Percentiles rank a stretch among this genome's conserved stretches.
Conservation (phyloP, 2,797 vertebrate genomes). For the Rhinichthys osculus region DNA sequence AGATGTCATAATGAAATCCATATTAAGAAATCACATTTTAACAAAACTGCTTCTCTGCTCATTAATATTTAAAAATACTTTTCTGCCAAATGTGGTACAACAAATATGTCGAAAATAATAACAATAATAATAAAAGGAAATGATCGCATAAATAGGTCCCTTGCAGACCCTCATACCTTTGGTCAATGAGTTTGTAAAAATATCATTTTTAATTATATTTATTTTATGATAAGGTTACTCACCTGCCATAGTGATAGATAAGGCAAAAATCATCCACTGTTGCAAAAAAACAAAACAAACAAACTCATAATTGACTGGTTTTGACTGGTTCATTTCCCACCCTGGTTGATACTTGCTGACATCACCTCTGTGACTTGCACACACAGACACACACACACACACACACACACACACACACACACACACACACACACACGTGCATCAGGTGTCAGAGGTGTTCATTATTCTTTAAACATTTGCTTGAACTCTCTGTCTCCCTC, state of each 20-base stretch:
- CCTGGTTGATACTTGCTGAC: not conserved
- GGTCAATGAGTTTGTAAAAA: not conserved
- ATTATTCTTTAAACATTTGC: constrained; percentile 29
- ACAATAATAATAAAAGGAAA: not conserved
- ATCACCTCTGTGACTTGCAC: not conserved
- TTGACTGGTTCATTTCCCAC: not conserved
- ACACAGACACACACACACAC: not conserved
- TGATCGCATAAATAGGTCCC: not conserved
- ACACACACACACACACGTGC: not conserved
- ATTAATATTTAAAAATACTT: not conserved
- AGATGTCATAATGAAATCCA: too few species aligned
- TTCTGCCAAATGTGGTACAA: not conserved
- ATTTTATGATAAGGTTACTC: not conserved
- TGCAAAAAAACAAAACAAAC: too few species aligned
- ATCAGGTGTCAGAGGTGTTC: constrained; percentile 28
- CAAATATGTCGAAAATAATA: not conserved
- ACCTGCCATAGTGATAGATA: too few species aligned
- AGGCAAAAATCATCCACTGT: not conserved
- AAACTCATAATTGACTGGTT: not conserved
- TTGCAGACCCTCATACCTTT: not conserved
- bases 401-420: constrained; percentile 14
- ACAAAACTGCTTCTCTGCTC: not conserved
- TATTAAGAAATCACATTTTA: not conserved
- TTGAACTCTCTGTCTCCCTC: constrained; percentile 27
- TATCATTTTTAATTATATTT: not conserved